phyloP scores from a whole-genome alignment of 2,113 vertebrate genomes.

The Thalassarche chlororhynchos region DNA sequence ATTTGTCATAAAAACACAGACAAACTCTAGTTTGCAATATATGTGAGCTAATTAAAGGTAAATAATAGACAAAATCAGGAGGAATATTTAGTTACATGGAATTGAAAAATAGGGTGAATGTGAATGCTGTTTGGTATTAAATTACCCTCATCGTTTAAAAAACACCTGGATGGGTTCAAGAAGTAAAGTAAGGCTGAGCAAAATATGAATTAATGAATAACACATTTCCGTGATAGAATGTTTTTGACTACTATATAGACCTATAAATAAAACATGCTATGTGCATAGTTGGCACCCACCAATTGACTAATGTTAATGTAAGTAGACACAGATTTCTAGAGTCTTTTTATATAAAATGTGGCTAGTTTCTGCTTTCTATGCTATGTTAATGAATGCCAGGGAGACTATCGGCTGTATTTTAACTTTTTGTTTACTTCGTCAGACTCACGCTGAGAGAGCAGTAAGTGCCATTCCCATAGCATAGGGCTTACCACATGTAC shows the following conservation, averaged over 20 bases:
- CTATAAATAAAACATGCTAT: conserved; percentile 71
- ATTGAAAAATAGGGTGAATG: conserved; percentile 40
- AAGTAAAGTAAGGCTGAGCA: conserved; percentile 59
- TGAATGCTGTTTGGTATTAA: conserved; percentile 57
- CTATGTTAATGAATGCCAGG: conserved; percentile 74
- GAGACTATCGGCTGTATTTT: conserved; percentile 61
- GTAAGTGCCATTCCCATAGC: conserved; percentile 61
- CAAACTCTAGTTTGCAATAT: neutral
- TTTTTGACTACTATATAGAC: conserved; percentile 67
- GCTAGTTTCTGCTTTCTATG: conserved; percentile 70
- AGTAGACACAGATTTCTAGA: conserved; percentile 73
- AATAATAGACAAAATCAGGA: conserved; percentile 63
- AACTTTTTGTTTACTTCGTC: conserved; percentile 72
- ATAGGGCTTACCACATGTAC: conserved; percentile 42
- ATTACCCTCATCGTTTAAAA: conserved; percentile 59
- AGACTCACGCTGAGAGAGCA: conserved; percentile 61
- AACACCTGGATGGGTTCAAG: conserved; percentile 72
- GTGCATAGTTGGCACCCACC: conserved; percentile 57
- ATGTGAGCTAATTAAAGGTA: conserved; percentile 56
- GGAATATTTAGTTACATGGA: conserved; percentile 27
- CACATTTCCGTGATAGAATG: conserved; percentile 70
- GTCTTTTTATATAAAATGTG: conserved; percentile 73
- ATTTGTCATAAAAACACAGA: conserved; percentile 21
- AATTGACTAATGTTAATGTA: conserved; percentile 67
- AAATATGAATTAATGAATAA: conserved; percentile 81